Evolutionary conservation across 2,797 vertebrate species (phyloP), one percentile per base, ranked within the genome.

Genomic region (Poeciliopsis gracilis): DNA sequence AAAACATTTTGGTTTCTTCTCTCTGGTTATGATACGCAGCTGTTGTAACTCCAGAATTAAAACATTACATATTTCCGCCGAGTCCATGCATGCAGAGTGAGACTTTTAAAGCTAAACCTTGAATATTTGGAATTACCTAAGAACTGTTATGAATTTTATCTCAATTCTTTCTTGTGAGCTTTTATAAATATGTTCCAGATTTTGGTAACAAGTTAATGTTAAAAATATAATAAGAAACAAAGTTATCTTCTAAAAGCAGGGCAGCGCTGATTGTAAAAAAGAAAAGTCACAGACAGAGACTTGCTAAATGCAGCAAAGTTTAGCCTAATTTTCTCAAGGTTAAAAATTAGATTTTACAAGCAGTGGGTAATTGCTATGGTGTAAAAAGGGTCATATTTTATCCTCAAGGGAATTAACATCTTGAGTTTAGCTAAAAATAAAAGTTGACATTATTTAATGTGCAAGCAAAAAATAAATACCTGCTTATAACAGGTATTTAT

Each of bases 311-410:
- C 41, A 75, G 78, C 18, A 49, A 41, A 73, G 43, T 84, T 83
- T 88, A 83, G 77, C 82, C 88, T 88, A 59, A 80, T 89, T 89
- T 72, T 81, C 82, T 49, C 79, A 78, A 80, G 80, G 86, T 86
- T 89, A 83, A 83, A 88, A 88, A 81, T 81, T 51, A 30, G 73
- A 80, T 82, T 88, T 85, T 81, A 83, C 74, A 82, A 70, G 76
- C 77, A 77, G 76, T 82, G 81, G 63, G 77, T 87, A 84, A 86
- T 88, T 87, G 80, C 72, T 83, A 30, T 46, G 2, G 70, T 51
- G 73, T 82, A 87, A 89, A 53, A 78, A 77, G 69, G 75, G 73
- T 76, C 79, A 79, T 80, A 74, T 78, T 69, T 75, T 73, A 80
- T 81, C 55, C 49, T 59, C 5, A 8, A 49, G 78, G 82, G 80